A percentile compares a stretch with the other conserved stretches of the same genome.
Conservation (phyloP, 2,888 invertebrate genomes). For the Tetrapedia diversipes region DNA sequence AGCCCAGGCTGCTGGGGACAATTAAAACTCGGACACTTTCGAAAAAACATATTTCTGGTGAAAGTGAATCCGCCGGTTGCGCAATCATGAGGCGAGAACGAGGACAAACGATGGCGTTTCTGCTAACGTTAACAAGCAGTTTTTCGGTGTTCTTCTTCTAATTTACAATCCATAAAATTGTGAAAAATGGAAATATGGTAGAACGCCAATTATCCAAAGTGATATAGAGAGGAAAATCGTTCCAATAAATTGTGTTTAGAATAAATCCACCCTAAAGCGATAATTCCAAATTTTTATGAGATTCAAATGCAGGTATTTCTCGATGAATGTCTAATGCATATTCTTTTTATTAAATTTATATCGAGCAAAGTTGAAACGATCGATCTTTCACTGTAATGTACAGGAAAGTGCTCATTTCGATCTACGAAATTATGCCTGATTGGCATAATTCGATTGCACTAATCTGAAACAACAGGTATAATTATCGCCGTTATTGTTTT, state of each 20-base stretch:
- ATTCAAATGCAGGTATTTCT: too few relatives aligned
- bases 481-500: conserved; percentile 6
- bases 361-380: too few relatives aligned
- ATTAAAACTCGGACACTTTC: conserved; percentile 45
- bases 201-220: too few relatives aligned
- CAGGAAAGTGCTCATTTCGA: conserved; percentile 9
- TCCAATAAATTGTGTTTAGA: too few relatives aligned
- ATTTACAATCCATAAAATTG: neutral
- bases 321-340: too few relatives aligned
- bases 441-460: conserved; percentile 28
- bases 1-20: neutral
- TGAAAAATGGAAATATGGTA: conserved; percentile 26
- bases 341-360: too few relatives aligned
- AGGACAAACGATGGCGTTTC: conserved; percentile 20
- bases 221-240: too few relatives aligned
- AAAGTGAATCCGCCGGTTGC: conserved; percentile 53
- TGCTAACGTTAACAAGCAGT: neutral
- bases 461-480: conserved; percentile 13
- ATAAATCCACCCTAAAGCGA: too few relatives aligned
- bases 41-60: conserved; percentile 55
- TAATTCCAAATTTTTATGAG: too few relatives aligned
- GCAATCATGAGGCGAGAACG: conserved; percentile 33
- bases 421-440: conserved; percentile 26
- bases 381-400: too few relatives aligned
- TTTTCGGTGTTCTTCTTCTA: neutral